Evolutionary conservation across 2,888 invertebrate genomes (phyloP).

Genomic region (Ophion ventricosus): DNA sequence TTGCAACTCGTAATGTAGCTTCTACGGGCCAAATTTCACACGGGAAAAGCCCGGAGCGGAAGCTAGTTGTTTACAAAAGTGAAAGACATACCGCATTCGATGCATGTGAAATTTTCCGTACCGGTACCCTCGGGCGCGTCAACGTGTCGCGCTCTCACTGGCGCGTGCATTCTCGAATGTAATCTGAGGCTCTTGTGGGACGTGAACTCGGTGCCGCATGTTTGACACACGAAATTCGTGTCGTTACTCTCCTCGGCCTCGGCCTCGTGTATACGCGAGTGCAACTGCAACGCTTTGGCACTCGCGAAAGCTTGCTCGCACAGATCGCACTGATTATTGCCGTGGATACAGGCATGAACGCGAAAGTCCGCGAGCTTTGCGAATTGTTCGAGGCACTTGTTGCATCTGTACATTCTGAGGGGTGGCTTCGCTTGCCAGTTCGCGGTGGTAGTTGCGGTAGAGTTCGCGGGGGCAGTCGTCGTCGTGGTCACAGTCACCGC

Average conservation of each 20-base stretch:
- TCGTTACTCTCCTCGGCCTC: constrained; percentile 58
- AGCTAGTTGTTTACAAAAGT: too few relatives aligned
- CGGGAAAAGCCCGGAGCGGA: too few relatives aligned
- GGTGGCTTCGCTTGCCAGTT: constrained; percentile 66
- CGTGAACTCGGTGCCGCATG: constrained; percentile 88
- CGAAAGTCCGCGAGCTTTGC: constrained; percentile 83
- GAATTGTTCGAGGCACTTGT: constrained; percentile 83
- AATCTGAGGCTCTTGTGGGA: constrained; percentile 88
- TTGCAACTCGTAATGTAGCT: too few relatives aligned
- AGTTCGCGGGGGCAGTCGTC: background rate
- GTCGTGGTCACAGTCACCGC: background rate
- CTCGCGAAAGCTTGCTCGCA: constrained; percentile 80
- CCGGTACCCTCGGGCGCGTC: constrained; percentile 82
- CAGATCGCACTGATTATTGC: constrained; percentile 78
- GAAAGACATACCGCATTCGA: constrained; percentile 78
- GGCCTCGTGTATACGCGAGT: constrained; percentile 85
- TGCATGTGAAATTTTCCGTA: constrained; percentile 78
- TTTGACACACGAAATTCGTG: constrained; percentile 85
- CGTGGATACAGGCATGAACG: constrained; percentile 82
- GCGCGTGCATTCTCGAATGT: constrained; percentile 90
- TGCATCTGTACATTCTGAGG: constrained; percentile 83
- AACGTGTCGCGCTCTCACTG: constrained; percentile 85
- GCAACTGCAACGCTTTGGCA: constrained; percentile 85
- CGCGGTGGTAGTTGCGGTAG: background rate
- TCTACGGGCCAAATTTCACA: too few relatives aligned